Base-by-base conservation (phyloP, 2,888 invertebrate species). In the Ligdia adustata region DNA sequence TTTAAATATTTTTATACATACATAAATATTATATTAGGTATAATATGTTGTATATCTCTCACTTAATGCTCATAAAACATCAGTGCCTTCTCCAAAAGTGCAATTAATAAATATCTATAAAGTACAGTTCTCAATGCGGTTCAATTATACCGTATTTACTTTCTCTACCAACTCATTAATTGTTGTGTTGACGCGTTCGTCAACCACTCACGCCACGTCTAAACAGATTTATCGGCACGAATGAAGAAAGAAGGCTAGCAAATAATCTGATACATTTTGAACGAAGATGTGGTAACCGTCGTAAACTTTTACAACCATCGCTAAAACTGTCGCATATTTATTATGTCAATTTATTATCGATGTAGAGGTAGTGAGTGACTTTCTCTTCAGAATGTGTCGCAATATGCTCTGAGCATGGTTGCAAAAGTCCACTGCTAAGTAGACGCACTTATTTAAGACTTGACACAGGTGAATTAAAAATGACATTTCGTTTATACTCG, bases 301-400 rank as follows among this genome's bases (percentile, higher is more conserved):
- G 24, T 39, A 39, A 27, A 32, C 12, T 40, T 35, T 39, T 31
- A 38, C 35, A 32, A 27, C 26, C 27, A 12, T 37, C 31, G 32
- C 31, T 7, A 32, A 41, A 42, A 22, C 33, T 22, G 47, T 29
- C 16, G 22, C 37, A 37, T 22, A 22, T 11, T 27, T 37, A 28
- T 22, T 42, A 15, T 42, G 42, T 29, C 38, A 29, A 42, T 42
- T 37, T 42, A 42, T 27, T 38, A 49, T 49, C 38, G 22, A 35
- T n/a, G n/a, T n/a, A 31, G 35, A 34, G 34, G 35, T 15, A 31
- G 27, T 29, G 6, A 31, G 41, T 20, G 22, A 27, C 48, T 49
- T 49, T 49, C 48, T 39, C 48, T 28, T 38, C 38, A 43, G 40
- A 38, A 43, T 32, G 28, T 49, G 48, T 42, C 42, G 48, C 18